These are phyloP conservation scores for Phoxinus phoxinus DNA, from an alignment of 2,113 vertebrate genomes.

Conservation along the genomic window DNA sequence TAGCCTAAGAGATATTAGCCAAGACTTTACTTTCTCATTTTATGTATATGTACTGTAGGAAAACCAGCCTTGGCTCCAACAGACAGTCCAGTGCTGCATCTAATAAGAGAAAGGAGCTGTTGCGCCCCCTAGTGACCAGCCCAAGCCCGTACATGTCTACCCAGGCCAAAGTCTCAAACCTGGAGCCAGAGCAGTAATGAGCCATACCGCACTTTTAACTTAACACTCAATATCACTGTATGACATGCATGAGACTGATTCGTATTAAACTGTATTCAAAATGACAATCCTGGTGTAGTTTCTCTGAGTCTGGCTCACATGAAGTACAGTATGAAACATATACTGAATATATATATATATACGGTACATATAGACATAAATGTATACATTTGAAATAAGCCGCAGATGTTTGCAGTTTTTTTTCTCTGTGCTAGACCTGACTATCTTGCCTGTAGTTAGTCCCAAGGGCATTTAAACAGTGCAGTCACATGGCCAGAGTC, in stretches of 20 bases:
- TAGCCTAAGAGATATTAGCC: background rate
- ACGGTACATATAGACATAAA: background rate
- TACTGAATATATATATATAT: background rate
- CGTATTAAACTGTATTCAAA: conserved; percentile 33
- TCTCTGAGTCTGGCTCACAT: background rate
- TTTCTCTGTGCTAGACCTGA: background rate
- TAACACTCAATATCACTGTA: background rate
- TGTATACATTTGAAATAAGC: background rate
- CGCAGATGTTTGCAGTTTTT: background rate
- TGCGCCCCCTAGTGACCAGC: background rate
- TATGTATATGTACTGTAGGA: conserved; percentile 40
- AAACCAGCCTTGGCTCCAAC: conserved; percentile 32
- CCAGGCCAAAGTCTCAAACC: background rate
- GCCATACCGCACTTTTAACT: background rate
- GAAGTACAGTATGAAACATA: background rate
- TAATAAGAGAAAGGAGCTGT: conserved; percentile 2
- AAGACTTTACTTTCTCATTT: background rate
- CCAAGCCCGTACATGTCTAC: background rate
- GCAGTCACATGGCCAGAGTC: conserved; percentile 41
- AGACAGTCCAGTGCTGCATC: conserved; percentile 36
- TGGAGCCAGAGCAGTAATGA: conserved; percentile 25
- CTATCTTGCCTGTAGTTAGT: conserved; percentile 4
- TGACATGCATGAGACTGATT: conserved; percentile 17
- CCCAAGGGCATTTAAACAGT: conserved; percentile 4
- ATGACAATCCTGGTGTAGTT: background rate